phyloP scores from a whole-genome alignment of 2,888 invertebrate genomes.

The Nezara viridula region DNA sequence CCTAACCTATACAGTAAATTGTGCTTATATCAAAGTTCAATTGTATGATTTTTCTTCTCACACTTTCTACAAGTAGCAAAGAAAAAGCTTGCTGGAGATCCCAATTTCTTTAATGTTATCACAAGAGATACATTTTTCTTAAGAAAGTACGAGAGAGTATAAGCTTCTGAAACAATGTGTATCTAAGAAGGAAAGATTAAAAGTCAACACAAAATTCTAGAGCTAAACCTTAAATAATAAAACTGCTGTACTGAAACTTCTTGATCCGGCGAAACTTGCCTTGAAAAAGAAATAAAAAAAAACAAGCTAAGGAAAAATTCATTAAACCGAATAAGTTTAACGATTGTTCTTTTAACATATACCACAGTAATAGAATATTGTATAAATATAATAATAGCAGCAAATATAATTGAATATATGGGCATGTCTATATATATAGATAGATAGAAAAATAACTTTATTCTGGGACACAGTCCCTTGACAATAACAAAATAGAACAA shows the following conservation, averaged over 20 bases:
- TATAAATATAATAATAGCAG: no score
- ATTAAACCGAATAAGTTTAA: not conserved
- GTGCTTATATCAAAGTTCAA: no score
- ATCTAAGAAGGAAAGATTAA: conserved; percentile 8
- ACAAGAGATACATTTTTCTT: not conserved
- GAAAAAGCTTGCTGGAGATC: not conserved
- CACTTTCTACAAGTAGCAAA: not conserved
- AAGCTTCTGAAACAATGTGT: not conserved
- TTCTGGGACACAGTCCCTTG: no score
- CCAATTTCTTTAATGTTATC: not conserved
- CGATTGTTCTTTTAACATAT: no score
- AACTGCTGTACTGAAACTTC: not conserved
- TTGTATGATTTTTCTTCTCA: no score
- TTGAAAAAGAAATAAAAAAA: not conserved
- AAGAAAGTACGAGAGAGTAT: not conserved
- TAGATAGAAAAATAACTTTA: no score
- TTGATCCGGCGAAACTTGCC: not conserved
- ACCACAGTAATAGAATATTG: no score
- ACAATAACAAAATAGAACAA: no score
- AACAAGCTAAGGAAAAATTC: not conserved
- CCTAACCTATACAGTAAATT: no score
- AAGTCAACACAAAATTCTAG: not conserved
- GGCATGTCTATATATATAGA: no score
- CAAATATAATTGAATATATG: no score
- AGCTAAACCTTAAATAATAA: not conserved